Evolutionary conservation across 92 coral and sea anemone genomes (phyloP), one percentile per base, ranked within the genome.

Genomic region (Siderastrea radians): DNA sequence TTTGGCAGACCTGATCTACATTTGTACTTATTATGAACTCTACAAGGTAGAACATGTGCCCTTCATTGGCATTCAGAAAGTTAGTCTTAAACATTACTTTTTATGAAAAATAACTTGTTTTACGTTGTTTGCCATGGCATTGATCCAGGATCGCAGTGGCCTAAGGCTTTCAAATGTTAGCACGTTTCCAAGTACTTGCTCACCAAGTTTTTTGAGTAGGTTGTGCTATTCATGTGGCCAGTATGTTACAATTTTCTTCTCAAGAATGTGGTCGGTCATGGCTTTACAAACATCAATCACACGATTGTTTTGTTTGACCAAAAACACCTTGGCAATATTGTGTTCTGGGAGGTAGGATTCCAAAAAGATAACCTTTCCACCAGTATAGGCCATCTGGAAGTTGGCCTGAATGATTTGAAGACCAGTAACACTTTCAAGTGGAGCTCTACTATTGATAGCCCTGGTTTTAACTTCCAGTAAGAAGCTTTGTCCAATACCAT

Each of bases 161-260:
- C 60, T 80, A 16, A 77, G 52, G 53, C 66, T 88, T 57, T 80
- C 76, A 80, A 88, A 88, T 52, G 82, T 68, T 47, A 87, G 91
- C 59, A 88, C 62, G 15, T 15, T 61, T 10, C 73, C 74, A 57
- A 62, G 45, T 47, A 87, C 73, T 49, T 87, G 44, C 45, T 80
- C 81, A 55, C 86, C 91, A 80, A 72, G 91, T 62, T 72, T 73
- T 13, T 78, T 69, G 61, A 74, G 77, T 14, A 80, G 60, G 48
- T 81, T 88, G 82, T 81, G 69, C 66, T 86, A 80, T n/a, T 86
- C 85, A 78, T 86, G 85, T 67, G 85, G 66, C 90, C 90, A 78
- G 16, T 61, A 38, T 65, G 83, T 60, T 13, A 86, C 48, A 49
- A 64, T 72, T 72, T 80, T 70, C 14, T 44, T 70, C 47, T 82